Base-by-base conservation (phyloP, 2,888 invertebrate species). In the Macrophya alboannulata region DNA sequence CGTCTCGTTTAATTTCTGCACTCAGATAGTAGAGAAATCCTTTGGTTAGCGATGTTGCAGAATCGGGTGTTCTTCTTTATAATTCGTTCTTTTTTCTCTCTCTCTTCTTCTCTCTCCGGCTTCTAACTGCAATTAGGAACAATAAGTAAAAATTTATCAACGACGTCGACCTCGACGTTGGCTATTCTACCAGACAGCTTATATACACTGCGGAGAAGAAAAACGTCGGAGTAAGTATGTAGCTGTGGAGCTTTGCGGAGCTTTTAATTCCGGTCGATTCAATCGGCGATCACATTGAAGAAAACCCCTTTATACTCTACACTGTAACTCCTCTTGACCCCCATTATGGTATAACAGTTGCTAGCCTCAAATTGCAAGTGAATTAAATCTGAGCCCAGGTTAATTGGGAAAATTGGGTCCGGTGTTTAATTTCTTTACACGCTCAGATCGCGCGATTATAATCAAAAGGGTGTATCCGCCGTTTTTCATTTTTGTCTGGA, bases 1-100 rank as follows among this genome's bases (percentile, higher is more conserved):
- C 72, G 31, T 43, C 25, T 74, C 43, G 72, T 45, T 74, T 21
- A 45, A 74, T 74, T 74, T 74, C 45, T 45, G 72, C 43, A 74
- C 21, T 45, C 12, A 12, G 40, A 71, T 31, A 15, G 40, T 17
- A 10, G n/a, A 45, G n/a, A 74, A 45, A 74, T 45, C 72, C 45
- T 74, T 74, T 45, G 51, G n/a, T 17, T 51, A n/a, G 21, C 72
- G 21, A 45, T 72, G 45, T 8, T 72, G 45, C 21, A 72, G 72
- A 40, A 37, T 71, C 71, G 6, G 31, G 71, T 4, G 10, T 4
- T 40, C n/a, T 71, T 40, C 40, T 40, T 40, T 40, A 25, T 4
- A 17, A 15, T 31, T 45, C 4, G 4, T 43, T 74, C 21, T 74
- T 74, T 15, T 12, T 1, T 8, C 43, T 51, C 31, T n/a, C n/a